These are phyloP conservation scores for Drosophila nigrodunni DNA, from an alignment of 1,140 invertebrate species.

Conservation along the genomic window DNA sequence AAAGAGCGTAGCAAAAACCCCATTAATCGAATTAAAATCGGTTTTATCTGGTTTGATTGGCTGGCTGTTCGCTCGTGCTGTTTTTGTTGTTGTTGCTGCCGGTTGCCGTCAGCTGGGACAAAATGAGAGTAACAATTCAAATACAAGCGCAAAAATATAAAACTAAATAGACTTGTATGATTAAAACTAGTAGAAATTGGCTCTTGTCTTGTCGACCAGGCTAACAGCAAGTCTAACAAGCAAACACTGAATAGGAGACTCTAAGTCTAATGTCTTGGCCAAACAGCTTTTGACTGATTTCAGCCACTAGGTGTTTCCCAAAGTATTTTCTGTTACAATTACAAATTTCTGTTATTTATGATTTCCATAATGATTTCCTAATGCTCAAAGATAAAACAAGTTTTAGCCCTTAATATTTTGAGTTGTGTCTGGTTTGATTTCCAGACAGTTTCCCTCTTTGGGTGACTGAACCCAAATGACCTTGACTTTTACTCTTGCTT, in stretches of 20 bases:
- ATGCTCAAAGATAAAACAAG: not conserved
- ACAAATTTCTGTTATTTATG: no score
- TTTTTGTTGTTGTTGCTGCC: no score
- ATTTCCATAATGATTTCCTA: no score
- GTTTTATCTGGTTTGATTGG: constrained; percentile 83
- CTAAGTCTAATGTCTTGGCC: constrained; percentile 1
- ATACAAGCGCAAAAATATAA: constrained; percentile 12
- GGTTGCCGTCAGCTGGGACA: constrained; percentile 32
- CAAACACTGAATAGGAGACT: constrained; percentile 9
- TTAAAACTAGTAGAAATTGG: constrained; percentile 24
- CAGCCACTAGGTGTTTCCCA: not conserved
- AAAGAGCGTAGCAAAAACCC: constrained; percentile 66
- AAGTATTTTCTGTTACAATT: constrained; percentile 2
- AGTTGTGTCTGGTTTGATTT: not conserved
- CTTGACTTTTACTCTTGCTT: not conserved
- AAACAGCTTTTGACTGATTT: constrained; percentile 9
- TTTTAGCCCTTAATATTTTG: constrained; percentile 22
- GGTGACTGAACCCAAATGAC: constrained; percentile 31
- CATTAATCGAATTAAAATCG: constrained; percentile 83
- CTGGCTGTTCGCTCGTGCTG: constrained; percentile 20
- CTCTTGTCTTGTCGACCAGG: constrained; percentile 9
- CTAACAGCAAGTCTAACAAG: not conserved
- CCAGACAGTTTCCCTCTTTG: not conserved
- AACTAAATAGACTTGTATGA: constrained; percentile 28
- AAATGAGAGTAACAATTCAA: constrained; percentile 36